Base-by-base conservation (phyloP, 2,797 vertebrate genomes). In the Acanthurus leucopareius region DNA sequence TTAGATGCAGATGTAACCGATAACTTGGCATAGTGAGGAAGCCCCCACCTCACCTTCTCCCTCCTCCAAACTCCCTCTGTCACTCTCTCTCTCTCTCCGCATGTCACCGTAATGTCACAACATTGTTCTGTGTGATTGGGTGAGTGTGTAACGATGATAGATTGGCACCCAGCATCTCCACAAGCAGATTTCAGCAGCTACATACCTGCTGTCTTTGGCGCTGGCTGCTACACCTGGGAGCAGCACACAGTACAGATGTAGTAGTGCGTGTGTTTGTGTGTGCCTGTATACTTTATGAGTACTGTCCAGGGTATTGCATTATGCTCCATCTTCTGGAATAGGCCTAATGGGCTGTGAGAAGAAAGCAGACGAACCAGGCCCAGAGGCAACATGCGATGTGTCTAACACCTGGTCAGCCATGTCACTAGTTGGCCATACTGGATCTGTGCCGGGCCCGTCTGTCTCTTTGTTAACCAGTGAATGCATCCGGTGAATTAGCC, bases 331-430 rank as follows among this genome's bases (percentile, higher is more conserved):
- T 89, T 74, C 79, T 64, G 82, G 58, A 92, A 90, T 88, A 80
- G 63, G 53, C 81, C 85, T 93, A 92, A 94, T 93, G 92, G 86
- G 82, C 84, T 77, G 66, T 91, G 88, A 90, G 88, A 69, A 90
- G 82, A 80, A 89, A 79, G 76, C 89, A 91, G 89, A 91, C 52
- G 63, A 89, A 86, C 81, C 72, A 79, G 84, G 82, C 91, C 90
- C 89, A 77, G 69, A 91, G 87, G 88, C 88, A 56, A 61, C 57
- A 44, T 84, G 61, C 56, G 15, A 85, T 85, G 82, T 88, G 90
- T 90, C 88, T 88, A 92, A 93, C 93, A 93, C 91, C 92, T 92
- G 91, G 84, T 92, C 89, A 82, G 85, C 82, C 89, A 86, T 90
- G 89, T 87, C 84, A 84, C 87, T 47, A 14, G 67, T 72, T 25